Evolutionary conservation across 2,113 vertebrate species (phyloP).

Genomic region (Eira barbara): DNA sequence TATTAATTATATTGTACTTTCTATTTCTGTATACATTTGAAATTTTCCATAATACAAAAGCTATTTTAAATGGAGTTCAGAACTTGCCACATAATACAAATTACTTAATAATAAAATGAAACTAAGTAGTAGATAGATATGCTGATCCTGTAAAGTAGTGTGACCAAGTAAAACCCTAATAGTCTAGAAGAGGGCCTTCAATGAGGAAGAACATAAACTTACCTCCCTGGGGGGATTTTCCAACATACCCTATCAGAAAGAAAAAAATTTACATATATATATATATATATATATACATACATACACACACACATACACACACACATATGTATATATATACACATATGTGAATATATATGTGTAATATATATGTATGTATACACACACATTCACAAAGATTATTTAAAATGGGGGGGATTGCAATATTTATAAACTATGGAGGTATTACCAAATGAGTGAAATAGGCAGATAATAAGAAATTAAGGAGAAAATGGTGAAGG

Average conservation of each 20-base stretch:
- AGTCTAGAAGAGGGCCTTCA: background rate
- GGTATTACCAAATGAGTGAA: background rate
- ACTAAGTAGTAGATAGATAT: background rate
- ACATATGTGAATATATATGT: too few relatives aligned
- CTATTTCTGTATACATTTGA: background rate
- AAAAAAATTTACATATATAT: background rate
- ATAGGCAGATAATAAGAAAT: background rate
- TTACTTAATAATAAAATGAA: background rate
- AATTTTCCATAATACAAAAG: background rate
- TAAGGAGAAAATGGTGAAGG: background rate
- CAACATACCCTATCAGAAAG: background rate
- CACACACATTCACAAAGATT: background rate
- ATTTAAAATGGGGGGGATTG: background rate
- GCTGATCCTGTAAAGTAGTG: background rate
- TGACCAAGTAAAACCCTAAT: background rate
- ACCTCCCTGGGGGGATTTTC: background rate
- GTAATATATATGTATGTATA: too few relatives aligned
- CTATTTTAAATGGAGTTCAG: background rate
- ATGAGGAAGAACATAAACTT: background rate
- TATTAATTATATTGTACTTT: background rate
- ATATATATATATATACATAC: too few relatives aligned
- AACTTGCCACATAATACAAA: background rate
- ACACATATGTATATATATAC: too few relatives aligned
- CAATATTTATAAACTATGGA: background rate
- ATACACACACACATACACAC: fast-evolving